These are phyloP conservation scores for Limenitis camilla DNA, from an alignment of 2,888 invertebrate genomes.

Conservation along the genomic window DNA sequence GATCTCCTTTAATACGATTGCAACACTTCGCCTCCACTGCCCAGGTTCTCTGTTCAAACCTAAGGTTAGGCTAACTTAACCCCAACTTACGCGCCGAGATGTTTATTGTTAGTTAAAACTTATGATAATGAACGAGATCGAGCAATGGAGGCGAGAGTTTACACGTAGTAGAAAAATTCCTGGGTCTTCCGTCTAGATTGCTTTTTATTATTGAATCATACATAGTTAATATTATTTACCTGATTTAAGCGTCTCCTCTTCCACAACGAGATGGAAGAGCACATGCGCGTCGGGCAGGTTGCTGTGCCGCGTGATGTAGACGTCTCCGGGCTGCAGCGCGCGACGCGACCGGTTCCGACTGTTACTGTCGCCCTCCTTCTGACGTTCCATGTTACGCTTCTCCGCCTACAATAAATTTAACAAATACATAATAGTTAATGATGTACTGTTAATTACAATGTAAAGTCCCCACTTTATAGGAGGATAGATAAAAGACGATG, in stretches of 20 bases:
- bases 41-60: no score
- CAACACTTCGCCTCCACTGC: no score
- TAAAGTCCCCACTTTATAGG: not conserved
- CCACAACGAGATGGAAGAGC: constrained; percentile 95
- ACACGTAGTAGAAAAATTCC: not conserved
- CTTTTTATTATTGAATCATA: not conserved
- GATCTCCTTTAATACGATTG: no score
- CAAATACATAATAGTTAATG: not conserved
- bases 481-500: not conserved
- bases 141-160: no score
- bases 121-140: no score
- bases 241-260: constrained; percentile 78
- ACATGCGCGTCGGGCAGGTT: constrained; percentile 96
- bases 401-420: constrained; percentile 25
- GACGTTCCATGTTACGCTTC: constrained; percentile 69
- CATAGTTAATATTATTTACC: constrained; percentile 29
- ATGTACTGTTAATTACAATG: no score
- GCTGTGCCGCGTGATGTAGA: constrained; percentile 90
- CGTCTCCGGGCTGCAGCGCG: constrained; percentile 86
- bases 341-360: constrained; percentile 73
- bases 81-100: no score
- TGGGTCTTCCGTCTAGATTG: not conserved
- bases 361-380: constrained; percentile 77
- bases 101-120: no score
- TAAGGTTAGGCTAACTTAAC: no score